phyloP scores from a whole-genome alignment of 2,888 invertebrate genomes.

The Petrolisthes manimaculis region DNA sequence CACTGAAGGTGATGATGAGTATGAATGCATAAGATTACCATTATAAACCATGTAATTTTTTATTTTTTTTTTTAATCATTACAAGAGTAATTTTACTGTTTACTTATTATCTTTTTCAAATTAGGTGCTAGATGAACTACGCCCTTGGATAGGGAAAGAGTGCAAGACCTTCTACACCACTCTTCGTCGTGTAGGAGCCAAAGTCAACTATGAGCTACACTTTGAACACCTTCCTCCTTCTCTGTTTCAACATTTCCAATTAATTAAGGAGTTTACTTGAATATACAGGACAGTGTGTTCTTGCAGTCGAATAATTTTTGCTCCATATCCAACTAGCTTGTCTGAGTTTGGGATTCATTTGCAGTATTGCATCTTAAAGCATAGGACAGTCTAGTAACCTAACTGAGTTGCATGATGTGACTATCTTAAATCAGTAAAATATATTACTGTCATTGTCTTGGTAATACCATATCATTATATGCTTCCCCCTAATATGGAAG shows the following conservation, averaged over 20 bases:
- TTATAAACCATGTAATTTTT: background rate
- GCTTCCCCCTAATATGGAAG: too few relatives aligned
- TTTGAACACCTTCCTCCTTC: conserved; percentile 41
- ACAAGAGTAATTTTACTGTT: background rate
- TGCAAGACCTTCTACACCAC: conserved; percentile 46
- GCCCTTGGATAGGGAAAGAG: conserved; percentile 57
- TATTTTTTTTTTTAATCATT: background rate
- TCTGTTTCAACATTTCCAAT: conserved; percentile 42
- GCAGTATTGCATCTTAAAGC: too few relatives aligned
- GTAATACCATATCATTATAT: too few relatives aligned
- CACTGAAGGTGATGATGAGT: too few relatives aligned
- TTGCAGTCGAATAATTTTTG: background rate
- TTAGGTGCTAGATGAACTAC: conserved; percentile 57
- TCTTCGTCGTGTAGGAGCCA: conserved; percentile 38
- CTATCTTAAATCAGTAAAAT: too few relatives aligned
- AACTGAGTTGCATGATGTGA: too few relatives aligned
- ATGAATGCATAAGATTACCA: too few relatives aligned
- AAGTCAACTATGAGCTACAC: conserved; percentile 50
- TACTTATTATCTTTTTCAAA: background rate
- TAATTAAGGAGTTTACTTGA: conserved; percentile 47
- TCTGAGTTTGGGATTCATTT: too few relatives aligned
- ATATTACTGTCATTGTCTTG: too few relatives aligned
- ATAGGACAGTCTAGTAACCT: too few relatives aligned
- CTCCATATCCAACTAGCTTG: too few relatives aligned
- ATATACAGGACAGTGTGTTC: background rate